Conservation (phyloP, 2,888 invertebrate species). For the Piscicola geometra region DNA sequence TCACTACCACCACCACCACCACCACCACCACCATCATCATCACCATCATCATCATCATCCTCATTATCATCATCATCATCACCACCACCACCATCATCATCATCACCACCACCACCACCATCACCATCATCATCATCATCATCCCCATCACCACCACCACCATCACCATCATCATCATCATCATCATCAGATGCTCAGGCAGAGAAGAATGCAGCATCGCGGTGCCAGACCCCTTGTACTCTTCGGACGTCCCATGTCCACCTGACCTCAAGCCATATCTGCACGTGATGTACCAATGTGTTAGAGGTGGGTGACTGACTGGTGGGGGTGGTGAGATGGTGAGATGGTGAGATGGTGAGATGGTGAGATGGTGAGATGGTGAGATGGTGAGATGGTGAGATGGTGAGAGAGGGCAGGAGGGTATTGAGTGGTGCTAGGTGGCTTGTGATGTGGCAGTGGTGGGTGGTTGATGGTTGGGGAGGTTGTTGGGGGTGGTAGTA, state of each 20-base stretch:
- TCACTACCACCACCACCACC: not conserved
- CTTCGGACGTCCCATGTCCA: conserved; percentile 39
- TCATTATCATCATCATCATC: conserved; percentile 8
- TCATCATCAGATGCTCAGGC: conserved; percentile 36
- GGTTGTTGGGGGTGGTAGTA: too few species aligned
- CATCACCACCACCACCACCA: not conserved
- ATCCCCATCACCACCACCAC: too few species aligned
- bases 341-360: not conserved
- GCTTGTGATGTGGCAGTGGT: not conserved
- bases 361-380: not conserved
- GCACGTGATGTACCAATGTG: conserved; percentile 39
- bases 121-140: not conserved
- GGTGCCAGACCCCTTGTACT: conserved; percentile 40
- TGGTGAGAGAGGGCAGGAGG: not conserved
- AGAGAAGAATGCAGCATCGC: conserved; percentile 36
- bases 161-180: not conserved
- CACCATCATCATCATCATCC: too few species aligned
- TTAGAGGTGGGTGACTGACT: conserved; percentile 33
- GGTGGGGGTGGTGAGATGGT: not conserved
- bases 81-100: not conserved
- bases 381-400: not conserved
- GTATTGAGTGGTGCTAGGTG: too few species aligned
- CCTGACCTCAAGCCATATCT: conserved; percentile 42
- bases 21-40: not conserved
- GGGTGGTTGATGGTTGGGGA: not conserved